Evolutionary conservation across 37 sponge, comb jelly and placozoan genomes (phyloP), one percentile per base, ranked within the genome.

Genomic region (Oopsacas minuta): DNA sequence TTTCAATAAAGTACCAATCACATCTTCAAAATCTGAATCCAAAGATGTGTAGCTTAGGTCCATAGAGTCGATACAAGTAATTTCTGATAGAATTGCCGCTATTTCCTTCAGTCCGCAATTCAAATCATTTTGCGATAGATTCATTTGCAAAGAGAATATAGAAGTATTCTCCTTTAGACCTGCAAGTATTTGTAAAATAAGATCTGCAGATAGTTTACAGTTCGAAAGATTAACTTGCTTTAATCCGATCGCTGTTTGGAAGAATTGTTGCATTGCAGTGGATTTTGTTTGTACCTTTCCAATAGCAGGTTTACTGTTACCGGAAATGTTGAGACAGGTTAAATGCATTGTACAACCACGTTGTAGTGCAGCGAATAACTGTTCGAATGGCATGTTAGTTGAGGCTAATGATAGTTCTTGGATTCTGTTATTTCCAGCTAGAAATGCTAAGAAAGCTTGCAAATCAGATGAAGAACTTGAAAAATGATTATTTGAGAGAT

Each of bases 121-220:
- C 75, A 61, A n/a, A 34, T 61, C 75, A 34, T 61, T 61, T n/a
- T 61, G 75, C 17, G 75, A 61, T 3, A 61, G 75, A 61, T 61
- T 61, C 75, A 61, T 5, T n/a, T 61, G 17, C 22, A 61, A n/a
- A 12, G 5, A n/a, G 20, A n/a, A 10, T n/a, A 61, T 10, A 3
- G 20, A 25, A 5, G 7, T 5, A 34, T 61, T 61, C 22, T 10
- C 30, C 22, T 61, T 61, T 5, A 61, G 75, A 34, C 28, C 20
- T n/a, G 22, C 75, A 3, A 61, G 75, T 3, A 61, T n/a, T n/a
- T 61, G 75, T 5, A 61, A n/a, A n/a, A 61, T 5, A 5, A 61
- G 22, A n/a, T 61, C 75, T 20, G 22, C 28, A 5, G 20, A n/a
- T 5, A 61, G 22, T 10, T n/a, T 10, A n/a, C 75, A 61, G 75